Conservation (phyloP, 2,888 invertebrate genomes). For the Sminthurinus aureus region DNA sequence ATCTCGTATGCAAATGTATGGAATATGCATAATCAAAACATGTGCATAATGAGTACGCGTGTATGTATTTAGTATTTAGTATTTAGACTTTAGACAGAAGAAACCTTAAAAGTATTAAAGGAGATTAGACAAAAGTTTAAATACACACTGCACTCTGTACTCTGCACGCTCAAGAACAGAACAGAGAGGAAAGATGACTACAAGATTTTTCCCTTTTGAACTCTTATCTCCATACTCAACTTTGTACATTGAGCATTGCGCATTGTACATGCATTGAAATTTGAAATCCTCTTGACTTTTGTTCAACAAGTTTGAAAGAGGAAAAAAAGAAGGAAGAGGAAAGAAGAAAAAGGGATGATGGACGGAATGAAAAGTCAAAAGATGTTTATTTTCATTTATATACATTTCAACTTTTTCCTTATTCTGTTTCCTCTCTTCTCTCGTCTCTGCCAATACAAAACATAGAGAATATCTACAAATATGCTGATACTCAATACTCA, state of each 20-base stretch:
- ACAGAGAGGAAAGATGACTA: background rate
- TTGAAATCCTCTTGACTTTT: constrained; percentile 31
- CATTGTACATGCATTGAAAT: background rate
- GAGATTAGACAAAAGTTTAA: constrained; percentile 13
- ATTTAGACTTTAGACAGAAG: background rate
- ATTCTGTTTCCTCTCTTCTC: background rate
- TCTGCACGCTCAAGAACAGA: no score
- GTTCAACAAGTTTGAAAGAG: background rate
- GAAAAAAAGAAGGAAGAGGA: background rate
- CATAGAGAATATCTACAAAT: background rate
- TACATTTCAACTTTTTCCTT: constrained; percentile 18
- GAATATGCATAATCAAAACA: no score
- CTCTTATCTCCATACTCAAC: no score
- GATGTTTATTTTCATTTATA: constrained; percentile 34
- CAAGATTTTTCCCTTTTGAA: background rate
- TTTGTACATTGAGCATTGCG: constrained; percentile 12
- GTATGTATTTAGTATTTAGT: background rate
- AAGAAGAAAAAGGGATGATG: background rate
- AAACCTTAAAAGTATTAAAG: background rate
- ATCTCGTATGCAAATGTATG: no score
- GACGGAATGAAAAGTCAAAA: constrained; percentile 23
- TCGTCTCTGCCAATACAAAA: background rate
- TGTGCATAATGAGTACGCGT: background rate
- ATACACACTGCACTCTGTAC: background rate
- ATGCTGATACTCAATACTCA: no score